Percentiles rank a stretch among this genome's conserved stretches.
Evolutionary conservation across 1,140 invertebrate species (phyloP).

Genomic region (Augochlora pura): DNA sequence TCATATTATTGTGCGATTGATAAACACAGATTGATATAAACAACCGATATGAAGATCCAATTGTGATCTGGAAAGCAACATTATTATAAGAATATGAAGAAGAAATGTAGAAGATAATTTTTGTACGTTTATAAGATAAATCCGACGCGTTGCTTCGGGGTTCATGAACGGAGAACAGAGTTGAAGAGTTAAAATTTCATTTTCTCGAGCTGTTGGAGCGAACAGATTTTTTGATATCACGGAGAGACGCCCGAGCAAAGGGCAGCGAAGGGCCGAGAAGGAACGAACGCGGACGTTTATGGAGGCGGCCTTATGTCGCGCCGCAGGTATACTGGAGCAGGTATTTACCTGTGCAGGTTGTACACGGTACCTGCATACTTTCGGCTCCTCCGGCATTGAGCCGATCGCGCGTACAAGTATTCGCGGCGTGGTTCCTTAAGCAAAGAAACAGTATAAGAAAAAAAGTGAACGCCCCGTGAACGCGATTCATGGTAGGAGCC

Average conservation of each 20-base stretch:
- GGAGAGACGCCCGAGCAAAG: background rate
- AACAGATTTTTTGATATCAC: background rate
- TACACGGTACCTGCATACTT: constrained; percentile 62
- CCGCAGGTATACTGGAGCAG: constrained; percentile 56
- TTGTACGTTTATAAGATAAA: too few relatives aligned
- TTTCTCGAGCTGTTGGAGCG: background rate
- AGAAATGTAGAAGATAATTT: too few relatives aligned
- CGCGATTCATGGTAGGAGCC: constrained; percentile 18
- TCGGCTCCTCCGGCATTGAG: constrained; percentile 45
- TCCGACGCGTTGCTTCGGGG: too few relatives aligned
- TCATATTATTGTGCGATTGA: too few relatives aligned
- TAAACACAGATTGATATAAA: too few relatives aligned
- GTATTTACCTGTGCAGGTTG: constrained; percentile 60
- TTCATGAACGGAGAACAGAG: too few relatives aligned
- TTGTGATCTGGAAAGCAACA: too few relatives aligned
- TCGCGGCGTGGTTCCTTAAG: constrained; percentile 45
- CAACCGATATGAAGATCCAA: too few relatives aligned
- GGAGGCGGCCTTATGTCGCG: constrained; percentile 47
- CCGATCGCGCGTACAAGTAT: constrained; percentile 40
- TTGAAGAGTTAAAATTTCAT: too few relatives aligned
- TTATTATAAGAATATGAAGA: too few relatives aligned
- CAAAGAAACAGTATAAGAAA: constrained; percentile 27
- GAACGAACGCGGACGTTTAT: constrained; percentile 53
- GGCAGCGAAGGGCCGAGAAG: constrained; percentile 9
- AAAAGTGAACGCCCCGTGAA: constrained; percentile 13